Evolutionary conservation across 2,888 invertebrate genomes (phyloP), one percentile per base, ranked within the genome.

Genomic region (Sinohyriopsis cumingii): DNA sequence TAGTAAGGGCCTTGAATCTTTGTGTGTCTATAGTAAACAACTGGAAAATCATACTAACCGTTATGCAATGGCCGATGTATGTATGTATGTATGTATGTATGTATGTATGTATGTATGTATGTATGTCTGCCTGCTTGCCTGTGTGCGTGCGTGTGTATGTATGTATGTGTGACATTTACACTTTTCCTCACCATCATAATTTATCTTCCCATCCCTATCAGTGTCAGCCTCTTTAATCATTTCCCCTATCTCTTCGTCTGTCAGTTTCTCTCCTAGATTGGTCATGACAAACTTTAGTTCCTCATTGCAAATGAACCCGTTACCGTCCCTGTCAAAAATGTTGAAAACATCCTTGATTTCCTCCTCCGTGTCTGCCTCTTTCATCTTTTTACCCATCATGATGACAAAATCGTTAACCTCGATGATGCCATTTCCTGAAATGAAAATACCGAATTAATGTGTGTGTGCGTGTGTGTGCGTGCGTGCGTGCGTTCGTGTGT

Each of bases 331-430:
- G 93, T 98, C 98, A 92, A 98, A 98, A 87, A 91, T 98, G 92
- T 98, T 95, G 95, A 98, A 96, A 87, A 98, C 98, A 92, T 99
- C 98, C 91, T 98, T 94, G 92, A 99, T 98, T 92, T 99, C 98
- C 92, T 98, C 98, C 93, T 98, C 98, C 91, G 96, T 89, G 93
- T 99, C 98, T 84, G 98, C 98, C 93, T 99, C 98, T 92, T 99
- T 98, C 98, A 99, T 99, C 94, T 99, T 99, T 90, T 98, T 94
- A 90, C 98, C 98, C 98, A 99, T 99, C 98, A 99, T 99, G 91
- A 98, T 98, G 89, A 99, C 94, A 93, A 99, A 99, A 93, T 99
- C 99, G 88, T 98, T 98, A 92, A 99, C 99, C 93, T 99, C 98
- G 92, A 99, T 99, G 91, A 98, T 99, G 90, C 99, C 99, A 92